Conservation (phyloP, 37 sponge, comb jelly and placozoan species). For the Beroe forskalii region DNA sequence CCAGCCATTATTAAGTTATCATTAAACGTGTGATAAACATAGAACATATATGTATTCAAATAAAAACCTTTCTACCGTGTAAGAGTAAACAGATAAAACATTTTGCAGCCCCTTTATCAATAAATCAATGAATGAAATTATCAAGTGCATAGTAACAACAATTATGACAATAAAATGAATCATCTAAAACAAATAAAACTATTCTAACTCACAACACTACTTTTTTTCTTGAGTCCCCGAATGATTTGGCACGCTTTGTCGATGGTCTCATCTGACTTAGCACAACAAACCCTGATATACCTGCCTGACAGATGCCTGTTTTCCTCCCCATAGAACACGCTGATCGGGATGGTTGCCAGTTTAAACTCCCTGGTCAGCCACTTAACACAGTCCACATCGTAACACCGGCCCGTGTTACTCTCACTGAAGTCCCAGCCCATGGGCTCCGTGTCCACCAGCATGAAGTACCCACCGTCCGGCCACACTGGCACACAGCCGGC, state of each 20-base stretch:
- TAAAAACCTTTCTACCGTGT: no score
- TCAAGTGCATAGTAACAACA: neutral
- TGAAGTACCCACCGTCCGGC: constrained; percentile 93
- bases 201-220: neutral
- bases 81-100: no score
- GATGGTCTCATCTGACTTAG: constrained; percentile 68
- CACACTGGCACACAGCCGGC: constrained; percentile 84
- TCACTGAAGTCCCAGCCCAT: constrained; percentile 69
- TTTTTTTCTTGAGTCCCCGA: neutral
- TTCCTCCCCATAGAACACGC: constrained; percentile 81
- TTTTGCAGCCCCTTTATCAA: no score
- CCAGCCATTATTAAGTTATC: no score
- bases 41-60: no score
- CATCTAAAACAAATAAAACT: neutral
- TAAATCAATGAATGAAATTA: no score
- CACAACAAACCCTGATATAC: constrained; percentile 80
- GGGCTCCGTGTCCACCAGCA: constrained; percentile 79
- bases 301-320: constrained; percentile 74
- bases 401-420: constrained; percentile 64
- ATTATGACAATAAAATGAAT: neutral
- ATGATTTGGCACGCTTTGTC: constrained; percentile 31
- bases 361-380: constrained; percentile 85
- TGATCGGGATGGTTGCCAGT: constrained; percentile 77
- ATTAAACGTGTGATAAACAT: no score
- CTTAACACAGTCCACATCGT: constrained; percentile 83